phyloP scores from a whole-genome alignment of 2,113 vertebrate genomes.

The Ceyx cyanopectus region DNA sequence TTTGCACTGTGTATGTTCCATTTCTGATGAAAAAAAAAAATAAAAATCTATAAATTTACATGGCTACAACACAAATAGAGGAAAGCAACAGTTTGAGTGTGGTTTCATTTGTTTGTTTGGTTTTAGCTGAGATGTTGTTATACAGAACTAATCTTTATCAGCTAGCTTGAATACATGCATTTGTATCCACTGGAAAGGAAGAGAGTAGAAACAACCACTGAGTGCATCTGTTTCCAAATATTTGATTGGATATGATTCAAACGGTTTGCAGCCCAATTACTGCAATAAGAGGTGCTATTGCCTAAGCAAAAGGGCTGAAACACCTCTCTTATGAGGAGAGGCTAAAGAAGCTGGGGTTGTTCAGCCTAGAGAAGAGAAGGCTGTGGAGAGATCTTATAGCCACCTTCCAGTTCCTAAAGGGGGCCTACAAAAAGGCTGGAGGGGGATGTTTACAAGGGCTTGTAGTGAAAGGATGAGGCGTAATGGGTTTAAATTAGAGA shows the following conservation, averaged over 20 bases:
- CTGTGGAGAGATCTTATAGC: too few relatives aligned
- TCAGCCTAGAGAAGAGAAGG: too few relatives aligned
- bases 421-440: too few relatives aligned
- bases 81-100: neutral
- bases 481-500: too few relatives aligned
- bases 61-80: neutral
- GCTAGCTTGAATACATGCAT: neutral
- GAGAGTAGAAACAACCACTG: neutral
- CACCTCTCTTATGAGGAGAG: too few relatives aligned
- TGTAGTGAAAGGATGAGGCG: too few relatives aligned
- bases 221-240: constrained; percentile 40
- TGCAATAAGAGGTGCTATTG: constrained; percentile 1
- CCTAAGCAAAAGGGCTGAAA: too few relatives aligned
- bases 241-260: constrained; percentile 44
- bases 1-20: accelerated
- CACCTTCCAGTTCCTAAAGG: too few relatives aligned
- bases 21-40: neutral
- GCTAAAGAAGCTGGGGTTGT: too few relatives aligned
- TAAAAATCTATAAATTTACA: neutral
- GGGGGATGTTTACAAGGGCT: too few relatives aligned
- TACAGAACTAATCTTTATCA: neutral
- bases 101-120: neutral
- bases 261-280: neutral
- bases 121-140: neutral
- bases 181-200: neutral